These are phyloP conservation scores for Chascanopsetta lugubris DNA, from an alignment of 2,113 vertebrate species.

Conservation along the genomic window DNA sequence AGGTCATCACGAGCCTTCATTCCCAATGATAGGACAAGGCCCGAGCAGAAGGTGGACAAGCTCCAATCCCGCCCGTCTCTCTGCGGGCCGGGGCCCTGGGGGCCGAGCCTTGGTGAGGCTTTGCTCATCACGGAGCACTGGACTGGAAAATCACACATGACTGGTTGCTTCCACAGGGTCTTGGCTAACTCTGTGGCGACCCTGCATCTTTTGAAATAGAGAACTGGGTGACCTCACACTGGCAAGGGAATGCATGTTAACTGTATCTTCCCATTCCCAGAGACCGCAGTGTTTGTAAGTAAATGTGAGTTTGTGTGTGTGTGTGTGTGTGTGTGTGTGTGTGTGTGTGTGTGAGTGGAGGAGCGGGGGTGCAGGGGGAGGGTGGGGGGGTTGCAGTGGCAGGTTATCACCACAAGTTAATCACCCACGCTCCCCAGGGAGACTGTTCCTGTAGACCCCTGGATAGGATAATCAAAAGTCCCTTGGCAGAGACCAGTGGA, in stretches of 20 bases:
- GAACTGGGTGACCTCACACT: constrained; percentile 76
- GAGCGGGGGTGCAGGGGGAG: too few relatives aligned
- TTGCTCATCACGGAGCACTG: constrained; percentile 74
- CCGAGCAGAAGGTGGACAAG: constrained; percentile 73
- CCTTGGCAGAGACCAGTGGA: constrained; percentile 46
- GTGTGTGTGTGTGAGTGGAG: constrained; percentile 32
- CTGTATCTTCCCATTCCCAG: constrained; percentile 54
- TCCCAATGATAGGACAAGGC: constrained; percentile 68
- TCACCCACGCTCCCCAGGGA: constrained; percentile 57
- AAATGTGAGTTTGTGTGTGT: constrained; percentile 26
- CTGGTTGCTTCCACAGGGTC: constrained; percentile 75
- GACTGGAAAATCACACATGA: constrained; percentile 80
- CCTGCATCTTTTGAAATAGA: constrained; percentile 79
- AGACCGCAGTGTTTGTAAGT: constrained; percentile 16
- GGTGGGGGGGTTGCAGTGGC: constrained; percentile 52
- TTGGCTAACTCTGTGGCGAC: constrained; percentile 60
- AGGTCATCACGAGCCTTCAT: constrained; percentile 69
- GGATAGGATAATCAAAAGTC: constrained; percentile 66
- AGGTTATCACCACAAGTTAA: constrained; percentile 64
- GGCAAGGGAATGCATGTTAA: constrained; percentile 70
- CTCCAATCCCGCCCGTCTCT: constrained; percentile 68
- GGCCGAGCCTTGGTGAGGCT: constrained; percentile 57
- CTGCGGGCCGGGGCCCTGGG: constrained; percentile 51
- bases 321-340: constrained; percentile 30
- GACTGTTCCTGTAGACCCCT: constrained; percentile 42